Percentiles rank a stretch among this genome's conserved stretches.
These are phyloP conservation scores for Copidosoma floridanum DNA, from an alignment of 1,140 invertebrate species.

Conservation along the genomic window DNA sequence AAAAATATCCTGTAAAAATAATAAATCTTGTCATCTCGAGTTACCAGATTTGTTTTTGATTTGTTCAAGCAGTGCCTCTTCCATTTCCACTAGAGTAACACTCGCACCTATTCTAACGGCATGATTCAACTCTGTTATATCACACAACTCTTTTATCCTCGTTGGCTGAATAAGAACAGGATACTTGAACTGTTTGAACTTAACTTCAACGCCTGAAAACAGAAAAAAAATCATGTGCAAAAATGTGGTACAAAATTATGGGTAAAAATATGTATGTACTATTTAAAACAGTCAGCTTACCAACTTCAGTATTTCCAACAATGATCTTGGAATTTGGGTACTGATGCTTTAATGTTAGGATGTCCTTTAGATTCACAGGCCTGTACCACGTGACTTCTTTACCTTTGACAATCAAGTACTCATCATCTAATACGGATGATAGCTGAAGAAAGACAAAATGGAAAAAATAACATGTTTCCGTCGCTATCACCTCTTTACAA, in stretches of 20 bases:
- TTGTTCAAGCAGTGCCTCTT: conserved; percentile 60
- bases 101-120: conserved; percentile 76
- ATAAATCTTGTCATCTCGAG: too few species aligned
- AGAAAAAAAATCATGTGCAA: background rate
- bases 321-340: conserved; percentile 80
- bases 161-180: conserved; percentile 77
- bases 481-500: too few species aligned
- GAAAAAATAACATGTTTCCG: too few species aligned
- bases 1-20: too few species aligned
- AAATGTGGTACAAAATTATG: too few species aligned
- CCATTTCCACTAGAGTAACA: conserved; percentile 75
- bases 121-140: conserved; percentile 56
- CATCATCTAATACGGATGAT: conserved; percentile 60
- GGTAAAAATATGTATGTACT: background rate
- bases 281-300: conserved; percentile 45
- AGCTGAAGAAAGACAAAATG: too few species aligned
- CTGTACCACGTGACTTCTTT: conserved; percentile 77
- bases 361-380: conserved; percentile 67
- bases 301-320: conserved; percentile 92
- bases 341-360: conserved; percentile 71
- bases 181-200: conserved; percentile 82
- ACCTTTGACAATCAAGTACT: conserved; percentile 68
- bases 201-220: conserved; percentile 73
- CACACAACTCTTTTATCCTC: conserved; percentile 68
- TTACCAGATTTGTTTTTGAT: conserved; percentile 59